A percentile compares a stretch with the other conserved stretches of the same genome.
Evolutionary conservation across 2,797 vertebrate species (phyloP).

Genomic region (Danio jaintianensis): DNA sequence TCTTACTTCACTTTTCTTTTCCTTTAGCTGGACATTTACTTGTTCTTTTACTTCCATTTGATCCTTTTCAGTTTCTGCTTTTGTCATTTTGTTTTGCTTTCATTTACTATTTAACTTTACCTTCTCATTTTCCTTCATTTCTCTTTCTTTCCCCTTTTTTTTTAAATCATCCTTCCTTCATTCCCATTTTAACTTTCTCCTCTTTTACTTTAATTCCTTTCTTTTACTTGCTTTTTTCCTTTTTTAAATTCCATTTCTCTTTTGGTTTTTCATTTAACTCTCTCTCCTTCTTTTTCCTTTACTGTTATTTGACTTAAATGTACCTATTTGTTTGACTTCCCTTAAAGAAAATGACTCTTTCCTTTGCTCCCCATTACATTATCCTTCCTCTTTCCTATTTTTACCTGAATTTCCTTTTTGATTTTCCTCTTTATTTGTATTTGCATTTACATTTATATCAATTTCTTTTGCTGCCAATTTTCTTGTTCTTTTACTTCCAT

Average conservation of each 20-base stretch:
- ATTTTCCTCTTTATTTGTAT: too few species aligned
- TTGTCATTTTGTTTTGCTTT: neutral
- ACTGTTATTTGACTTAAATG: neutral
- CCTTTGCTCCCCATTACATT: too few species aligned
- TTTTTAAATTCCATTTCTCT: neutral
- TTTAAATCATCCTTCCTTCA: neutral
- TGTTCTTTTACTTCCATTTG: neutral
- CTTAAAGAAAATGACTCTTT: too few species aligned
- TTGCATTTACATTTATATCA: too few species aligned
- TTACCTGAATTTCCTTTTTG: too few species aligned
- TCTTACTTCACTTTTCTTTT: neutral
- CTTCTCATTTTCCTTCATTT: neutral
- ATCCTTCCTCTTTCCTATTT: too few species aligned
- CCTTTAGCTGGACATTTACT: neutral
- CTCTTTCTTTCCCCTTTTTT: neutral
- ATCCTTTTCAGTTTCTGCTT: neutral
- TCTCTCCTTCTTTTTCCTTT: neutral
- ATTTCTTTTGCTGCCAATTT: too few species aligned
- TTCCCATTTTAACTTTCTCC: neutral
- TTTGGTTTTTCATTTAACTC: neutral
- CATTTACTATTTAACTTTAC: neutral
- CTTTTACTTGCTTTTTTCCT: neutral
- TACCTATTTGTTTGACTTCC: too few species aligned
- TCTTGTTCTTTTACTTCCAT: neutral
- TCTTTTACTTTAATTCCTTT: neutral